Percentiles rank a stretch among this genome's conserved stretches.
Evolutionary conservation across 2,113 vertebrate genomes (phyloP).

Genomic region (Oophaga pumilio): DNA sequence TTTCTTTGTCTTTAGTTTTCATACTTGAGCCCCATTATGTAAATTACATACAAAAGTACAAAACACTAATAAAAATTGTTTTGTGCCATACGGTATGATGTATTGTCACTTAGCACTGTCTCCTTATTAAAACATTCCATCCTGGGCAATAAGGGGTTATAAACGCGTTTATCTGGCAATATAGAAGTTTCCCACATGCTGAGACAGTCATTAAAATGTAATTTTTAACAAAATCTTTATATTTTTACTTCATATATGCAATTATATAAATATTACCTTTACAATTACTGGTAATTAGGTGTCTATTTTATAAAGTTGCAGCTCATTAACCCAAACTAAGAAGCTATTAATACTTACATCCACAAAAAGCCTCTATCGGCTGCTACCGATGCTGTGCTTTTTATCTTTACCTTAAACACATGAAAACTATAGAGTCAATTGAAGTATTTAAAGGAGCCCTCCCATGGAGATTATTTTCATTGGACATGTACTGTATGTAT

Average conservation of each 20-base stretch:
- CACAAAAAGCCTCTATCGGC: conserved; percentile 21
- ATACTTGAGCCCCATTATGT: background rate
- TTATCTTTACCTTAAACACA: background rate
- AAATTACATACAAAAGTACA: conserved; percentile 12
- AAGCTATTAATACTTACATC: conserved; percentile 52
- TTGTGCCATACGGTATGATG: background rate
- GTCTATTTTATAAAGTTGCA: conserved; percentile 49
- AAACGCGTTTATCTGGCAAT: background rate
- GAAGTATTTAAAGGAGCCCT: background rate
- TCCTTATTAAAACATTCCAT: conserved; percentile 33
- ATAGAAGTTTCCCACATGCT: conserved; percentile 51
- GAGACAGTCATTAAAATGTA: conserved; percentile 54
- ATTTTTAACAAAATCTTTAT: conserved; percentile 56
- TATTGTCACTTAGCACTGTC: conserved; percentile 16
- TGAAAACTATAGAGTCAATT: background rate
- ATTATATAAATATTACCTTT: conserved; percentile 59
- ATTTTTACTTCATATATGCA: conserved; percentile 44
- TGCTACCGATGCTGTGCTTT: background rate
- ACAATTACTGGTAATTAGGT: conserved; percentile 57
- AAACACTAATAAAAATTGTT: conserved; percentile 15
- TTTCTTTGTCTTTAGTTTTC: background rate
- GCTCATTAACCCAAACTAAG: conserved; percentile 53
- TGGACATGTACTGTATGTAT: too few species aligned
- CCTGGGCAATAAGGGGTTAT: conserved; percentile 44
- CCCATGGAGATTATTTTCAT: background rate